phyloP scores from a whole-genome alignment of 2,797 vertebrate species.

The Brachyrhaphis roseni region DNA sequence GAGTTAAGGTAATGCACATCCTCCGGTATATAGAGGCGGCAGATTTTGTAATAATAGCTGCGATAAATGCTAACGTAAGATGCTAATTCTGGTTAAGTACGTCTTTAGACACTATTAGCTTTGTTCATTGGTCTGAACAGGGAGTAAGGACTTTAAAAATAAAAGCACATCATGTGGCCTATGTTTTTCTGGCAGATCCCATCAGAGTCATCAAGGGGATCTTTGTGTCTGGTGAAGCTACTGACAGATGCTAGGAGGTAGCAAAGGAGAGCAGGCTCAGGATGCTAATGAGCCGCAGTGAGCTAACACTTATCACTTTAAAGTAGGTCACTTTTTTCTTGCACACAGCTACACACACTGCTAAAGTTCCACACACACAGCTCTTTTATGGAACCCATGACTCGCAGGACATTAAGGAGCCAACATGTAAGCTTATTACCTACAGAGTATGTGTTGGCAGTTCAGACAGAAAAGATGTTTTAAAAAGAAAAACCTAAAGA shows the following conservation, averaged over 20 bases:
- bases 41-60: not conserved
- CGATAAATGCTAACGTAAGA: not conserved
- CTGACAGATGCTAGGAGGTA: slow-evolving; percentile 33
- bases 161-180: not conserved
- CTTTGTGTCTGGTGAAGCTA: slow-evolving; percentile 49
- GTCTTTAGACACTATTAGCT: not conserved
- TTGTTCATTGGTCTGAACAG: not conserved
- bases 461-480: not conserved
- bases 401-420: slow-evolving; percentile 21
- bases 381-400: slow-evolving; percentile 30
- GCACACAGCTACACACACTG: slow-evolving; percentile 16
- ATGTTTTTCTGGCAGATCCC: slow-evolving; percentile 4
- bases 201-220: slow-evolving; percentile 41
- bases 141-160: not conserved
- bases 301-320: slow-evolving; percentile 25
- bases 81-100: not conserved
- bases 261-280: slow-evolving; percentile 18
- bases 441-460: slow-evolving; percentile 16
- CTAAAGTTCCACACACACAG: not conserved
- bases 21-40: not conserved
- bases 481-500: not conserved
- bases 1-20: not conserved
- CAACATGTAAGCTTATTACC: slow-evolving; percentile 46
- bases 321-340: slow-evolving; percentile 4
- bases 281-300: slow-evolving; percentile 51